Evolutionary conservation across 2,797 vertebrate genomes (phyloP).

Genomic region (Pipistrellus nathusii): DNA sequence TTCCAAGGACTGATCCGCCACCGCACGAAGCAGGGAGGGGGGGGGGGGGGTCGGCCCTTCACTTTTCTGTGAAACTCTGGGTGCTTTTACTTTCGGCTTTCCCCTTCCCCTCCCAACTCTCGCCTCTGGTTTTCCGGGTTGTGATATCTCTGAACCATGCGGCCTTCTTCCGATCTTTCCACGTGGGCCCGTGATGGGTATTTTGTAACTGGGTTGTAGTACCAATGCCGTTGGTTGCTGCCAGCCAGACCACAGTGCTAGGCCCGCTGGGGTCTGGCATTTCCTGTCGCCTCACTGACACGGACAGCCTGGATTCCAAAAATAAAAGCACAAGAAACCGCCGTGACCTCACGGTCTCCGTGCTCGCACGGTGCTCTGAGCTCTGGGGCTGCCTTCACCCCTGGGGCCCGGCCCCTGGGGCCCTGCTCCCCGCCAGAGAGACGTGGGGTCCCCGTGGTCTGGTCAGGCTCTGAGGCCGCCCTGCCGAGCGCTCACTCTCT

Average conservation of each 20-base stretch:
- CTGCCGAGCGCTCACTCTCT: no score
- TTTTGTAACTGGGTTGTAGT: background rate
- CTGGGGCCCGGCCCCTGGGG: background rate
- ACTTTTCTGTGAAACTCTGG: background rate
- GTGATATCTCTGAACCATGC: background rate
- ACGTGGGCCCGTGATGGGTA: background rate
- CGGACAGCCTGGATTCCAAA: constrained; percentile 62
- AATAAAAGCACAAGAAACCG: constrained; percentile 69
- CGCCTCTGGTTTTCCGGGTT: background rate
- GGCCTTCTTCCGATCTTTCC: background rate
- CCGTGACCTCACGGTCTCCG: constrained; percentile 46
- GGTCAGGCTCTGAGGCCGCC: no score
- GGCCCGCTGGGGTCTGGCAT: constrained; percentile 41
- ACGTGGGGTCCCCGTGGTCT: background rate
- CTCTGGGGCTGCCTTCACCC: background rate
- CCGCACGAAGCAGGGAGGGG: rapidly evolving
- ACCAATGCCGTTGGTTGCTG: background rate
- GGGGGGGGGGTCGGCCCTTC: background rate
- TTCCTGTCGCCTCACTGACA: constrained; percentile 74
- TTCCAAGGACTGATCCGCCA: background rate
- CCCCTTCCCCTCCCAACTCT: background rate
- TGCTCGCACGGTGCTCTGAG: background rate
- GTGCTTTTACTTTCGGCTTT: constrained; percentile 58
- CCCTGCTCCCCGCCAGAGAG: background rate
- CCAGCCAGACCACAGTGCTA: constrained; percentile 37